A percentile compares a stretch with the other conserved stretches of the same genome.
Evolutionary conservation across 2,113 vertebrate species (phyloP).

Genomic region (Bungarus multicinctus): DNA sequence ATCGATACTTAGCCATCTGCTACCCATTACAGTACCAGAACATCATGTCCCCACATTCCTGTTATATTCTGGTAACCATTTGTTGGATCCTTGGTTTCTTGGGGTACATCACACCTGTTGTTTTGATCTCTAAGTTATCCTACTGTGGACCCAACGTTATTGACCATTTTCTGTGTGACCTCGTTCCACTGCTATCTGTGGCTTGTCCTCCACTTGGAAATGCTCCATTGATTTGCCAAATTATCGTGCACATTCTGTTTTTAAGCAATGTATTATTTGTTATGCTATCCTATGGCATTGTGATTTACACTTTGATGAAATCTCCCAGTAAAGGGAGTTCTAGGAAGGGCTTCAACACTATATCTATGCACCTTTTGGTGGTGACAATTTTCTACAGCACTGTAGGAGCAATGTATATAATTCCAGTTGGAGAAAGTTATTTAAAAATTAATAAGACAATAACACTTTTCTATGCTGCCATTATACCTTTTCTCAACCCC

Average conservation of each 20-base stretch:
- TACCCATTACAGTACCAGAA: neutral
- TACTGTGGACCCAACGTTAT: constrained; percentile 7
- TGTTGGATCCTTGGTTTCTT: constrained; percentile 55
- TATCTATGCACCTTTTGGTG: neutral
- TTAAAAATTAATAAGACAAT: neutral
- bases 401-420: neutral
- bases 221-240: constrained; percentile 9
- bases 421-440: neutral
- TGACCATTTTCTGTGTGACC: constrained; percentile 46
- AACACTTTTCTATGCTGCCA: neutral
- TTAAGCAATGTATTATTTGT: neutral
- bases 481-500: neutral
- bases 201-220: constrained; percentile 23
- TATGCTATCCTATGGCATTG: neutral
- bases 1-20: constrained; percentile 10
- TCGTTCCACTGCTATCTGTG: constrained; percentile 41
- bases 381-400: neutral
- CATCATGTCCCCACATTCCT: neutral
- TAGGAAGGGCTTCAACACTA: neutral
- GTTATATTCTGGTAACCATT: constrained; percentile 19
- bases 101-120: constrained; percentile 40
- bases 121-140: constrained; percentile 35
- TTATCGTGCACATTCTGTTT: neutral
- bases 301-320: neutral
- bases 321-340: neutral